Conservation (phyloP, 2,797 vertebrate genomes). For the Vultur gryphus region DNA sequence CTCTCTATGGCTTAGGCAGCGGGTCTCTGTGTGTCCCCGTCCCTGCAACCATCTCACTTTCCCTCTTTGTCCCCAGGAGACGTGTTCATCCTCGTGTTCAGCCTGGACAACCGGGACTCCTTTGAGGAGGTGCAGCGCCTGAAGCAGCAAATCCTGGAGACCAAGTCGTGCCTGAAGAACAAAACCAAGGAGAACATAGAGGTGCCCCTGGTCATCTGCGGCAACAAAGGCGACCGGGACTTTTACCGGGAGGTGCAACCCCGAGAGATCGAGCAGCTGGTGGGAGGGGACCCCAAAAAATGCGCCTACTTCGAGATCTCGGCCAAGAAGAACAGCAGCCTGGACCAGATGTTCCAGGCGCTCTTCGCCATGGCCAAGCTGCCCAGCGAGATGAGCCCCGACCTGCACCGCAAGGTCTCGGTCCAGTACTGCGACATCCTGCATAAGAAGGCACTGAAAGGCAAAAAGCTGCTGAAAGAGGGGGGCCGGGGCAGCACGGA, state of each 20-base stretch:
- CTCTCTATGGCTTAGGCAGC: not conserved
- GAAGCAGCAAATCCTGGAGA: slow-evolving; percentile 94
- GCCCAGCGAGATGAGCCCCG: slow-evolving; percentile 96
- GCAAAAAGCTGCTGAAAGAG: slow-evolving; percentile 85
- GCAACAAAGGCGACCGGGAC: slow-evolving; percentile 92
- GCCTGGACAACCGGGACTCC: slow-evolving; percentile 93
- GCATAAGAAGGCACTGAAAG: slow-evolving; percentile 85
- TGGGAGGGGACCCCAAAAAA: slow-evolving; percentile 83
- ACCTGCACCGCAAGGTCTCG: slow-evolving; percentile 92
- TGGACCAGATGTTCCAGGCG: slow-evolving; percentile 94
- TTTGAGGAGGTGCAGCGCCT: slow-evolving; percentile 94
- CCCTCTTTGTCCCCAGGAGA: slow-evolving; percentile 78
- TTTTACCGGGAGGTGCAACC: slow-evolving; percentile 88
- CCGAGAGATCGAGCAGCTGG: slow-evolving; percentile 88
- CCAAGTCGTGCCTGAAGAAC: slow-evolving; percentile 93
- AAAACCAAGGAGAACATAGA: slow-evolving; percentile 93
- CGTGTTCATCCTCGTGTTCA: slow-evolving; percentile 95
- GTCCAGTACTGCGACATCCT: slow-evolving; percentile 92
- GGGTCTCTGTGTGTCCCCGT: not conserved
- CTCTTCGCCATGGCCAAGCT: slow-evolving; percentile 93
- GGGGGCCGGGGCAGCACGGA: slow-evolving; percentile 71
- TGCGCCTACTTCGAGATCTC: slow-evolving; percentile 97
- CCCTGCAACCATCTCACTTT: not conserved
- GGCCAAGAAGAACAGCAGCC: slow-evolving; percentile 92
- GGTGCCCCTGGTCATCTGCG: slow-evolving; percentile 94